Conservation (phyloP, 2,797 vertebrate species). For the Phataginus tricuspis region DNA sequence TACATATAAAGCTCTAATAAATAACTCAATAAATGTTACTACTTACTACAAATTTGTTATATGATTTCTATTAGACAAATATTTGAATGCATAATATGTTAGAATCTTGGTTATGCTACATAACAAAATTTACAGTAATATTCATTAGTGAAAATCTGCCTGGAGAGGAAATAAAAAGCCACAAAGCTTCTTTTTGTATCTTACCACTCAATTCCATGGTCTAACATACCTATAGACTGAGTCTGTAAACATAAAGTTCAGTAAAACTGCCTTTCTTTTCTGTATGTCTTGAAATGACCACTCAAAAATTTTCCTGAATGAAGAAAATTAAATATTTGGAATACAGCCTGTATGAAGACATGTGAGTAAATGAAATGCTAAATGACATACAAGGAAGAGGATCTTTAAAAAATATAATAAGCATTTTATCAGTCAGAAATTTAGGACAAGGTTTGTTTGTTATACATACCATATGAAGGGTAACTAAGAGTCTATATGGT, state of each 20-base stretch:
- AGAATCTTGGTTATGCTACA: conserved; percentile 30
- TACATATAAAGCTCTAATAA: conserved; percentile 39
- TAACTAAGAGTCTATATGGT: neutral
- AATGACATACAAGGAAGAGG: conserved; percentile 16
- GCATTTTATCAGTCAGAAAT: conserved; percentile 34
- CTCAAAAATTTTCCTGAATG: conserved; percentile 24
- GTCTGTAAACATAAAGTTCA: conserved; percentile 41
- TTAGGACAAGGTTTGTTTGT: conserved; percentile 52
- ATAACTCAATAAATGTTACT: neutral
- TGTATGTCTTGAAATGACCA: conserved; percentile 24
- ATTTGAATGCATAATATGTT: conserved; percentile 16
- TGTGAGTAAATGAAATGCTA: conserved; percentile 37
- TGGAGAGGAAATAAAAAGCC: conserved; percentile 53
- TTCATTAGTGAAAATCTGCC: neutral
- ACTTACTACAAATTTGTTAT: conserved; percentile 18
- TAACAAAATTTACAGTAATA: conserved; percentile 43
- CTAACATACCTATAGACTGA: conserved; percentile 53
- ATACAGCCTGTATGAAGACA: conserved; percentile 44
- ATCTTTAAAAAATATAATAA: conserved; percentile 18
- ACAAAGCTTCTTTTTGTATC: conserved; percentile 17
- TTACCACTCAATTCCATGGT: conserved; percentile 38
- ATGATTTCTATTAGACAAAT: conserved; percentile 44
- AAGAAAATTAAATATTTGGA: conserved; percentile 49
- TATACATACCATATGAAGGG: conserved; percentile 60
- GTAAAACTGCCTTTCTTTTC: conserved; percentile 46